Evolutionary conservation across 2,797 vertebrate genomes (phyloP), one percentile per base, ranked within the genome.

Genomic region (Numenius phaeopus): DNA sequence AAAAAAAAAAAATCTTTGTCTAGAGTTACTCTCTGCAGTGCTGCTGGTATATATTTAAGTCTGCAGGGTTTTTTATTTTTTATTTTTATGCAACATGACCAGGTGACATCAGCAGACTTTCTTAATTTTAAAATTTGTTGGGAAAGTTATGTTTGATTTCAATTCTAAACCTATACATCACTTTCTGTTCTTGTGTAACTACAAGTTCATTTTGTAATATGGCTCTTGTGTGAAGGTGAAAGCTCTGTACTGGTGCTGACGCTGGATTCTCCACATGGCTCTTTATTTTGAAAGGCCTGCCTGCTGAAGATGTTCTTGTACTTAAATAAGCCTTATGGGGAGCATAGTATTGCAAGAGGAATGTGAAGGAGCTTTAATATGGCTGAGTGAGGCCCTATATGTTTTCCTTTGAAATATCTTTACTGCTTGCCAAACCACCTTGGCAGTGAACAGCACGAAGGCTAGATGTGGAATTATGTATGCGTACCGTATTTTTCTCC

Each of bases 381-480:
- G 85, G 59, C 83, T 83, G 83, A 93, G 76, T 81, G 76, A 87
- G 90, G 87, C 91, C 85, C 76, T 93, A 2, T 52, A 14, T 96
- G 77, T 94, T 97, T 96, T 95, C 80, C 70, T 95, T 88, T 83
- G 90, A 75, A 86, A 83, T 95, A 83, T 52, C 87, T 88, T 55
- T 62, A 17, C 61, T 55, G 40, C 90, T 83, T 94, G 94, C 94
- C 95, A 96, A 89, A 52, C 93, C 8, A 0, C 86, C 72, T 86
- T 92, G 92, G 88, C 92, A 84, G 37, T 37, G 69, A 81, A 6
- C 16, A 59, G 57, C 85, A 39, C 10, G 29, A 70, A 83, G 80
- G 37, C 52, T 93, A 26, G 37, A 61, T 84, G 65, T 58, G 88
- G 34, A 92, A 82, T 90, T 90, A 69, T 10, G 12, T 50, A 32